Evolutionary conservation across 2,797 vertebrate genomes (phyloP), one percentile per base, ranked within the genome.

Genomic region (Sebastes reedi): DNA sequence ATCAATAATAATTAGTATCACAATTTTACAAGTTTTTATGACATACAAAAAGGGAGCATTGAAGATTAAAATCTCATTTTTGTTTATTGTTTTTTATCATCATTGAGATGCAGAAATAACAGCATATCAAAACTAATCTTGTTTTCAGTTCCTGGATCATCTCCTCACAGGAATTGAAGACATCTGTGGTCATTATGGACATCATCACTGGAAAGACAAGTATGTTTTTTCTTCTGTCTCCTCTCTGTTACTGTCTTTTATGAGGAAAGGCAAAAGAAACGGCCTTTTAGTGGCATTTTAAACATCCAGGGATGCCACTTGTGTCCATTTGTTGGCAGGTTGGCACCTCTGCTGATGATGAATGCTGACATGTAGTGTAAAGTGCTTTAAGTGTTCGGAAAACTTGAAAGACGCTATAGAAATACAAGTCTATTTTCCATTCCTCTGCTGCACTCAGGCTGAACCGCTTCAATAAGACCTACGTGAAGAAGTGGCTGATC

Each of bases 131-230:
- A 42, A 14, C 5, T 18, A 0, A 9, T 78, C 72, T 72, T 81
- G 5, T 62, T 30, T 39, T 32, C 65, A 99, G 98, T 97, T 99
- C 88, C 91, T 99, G 94, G 97, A 99, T 94, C 97, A 98, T 92
- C 96, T 99, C 62, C 95, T 99, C 85, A 97, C 97, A 0, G 98
- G 98, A 61, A 98, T 99, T 0, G 97, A 98, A 91, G 97, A 96
- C 66, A 95, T 99, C 82, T 99, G 98, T 82, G 98, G 98, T 56
- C 97, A 98, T 91, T 99, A 98, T 0, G 98, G 98, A 75, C 97
- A 99, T 80, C 97, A 98, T 87, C 98, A 98, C 93, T 99, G 98
- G 98, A 99, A 98, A 67, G 97, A 99, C 94, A 99, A 98, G 98
- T 99, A 96, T 34, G 96, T 12, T 94, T 6, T 46, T 25, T 36